Base-by-base conservation (phyloP, 2,888 invertebrate genomes). In the Gastrophysa polygoni region DNA sequence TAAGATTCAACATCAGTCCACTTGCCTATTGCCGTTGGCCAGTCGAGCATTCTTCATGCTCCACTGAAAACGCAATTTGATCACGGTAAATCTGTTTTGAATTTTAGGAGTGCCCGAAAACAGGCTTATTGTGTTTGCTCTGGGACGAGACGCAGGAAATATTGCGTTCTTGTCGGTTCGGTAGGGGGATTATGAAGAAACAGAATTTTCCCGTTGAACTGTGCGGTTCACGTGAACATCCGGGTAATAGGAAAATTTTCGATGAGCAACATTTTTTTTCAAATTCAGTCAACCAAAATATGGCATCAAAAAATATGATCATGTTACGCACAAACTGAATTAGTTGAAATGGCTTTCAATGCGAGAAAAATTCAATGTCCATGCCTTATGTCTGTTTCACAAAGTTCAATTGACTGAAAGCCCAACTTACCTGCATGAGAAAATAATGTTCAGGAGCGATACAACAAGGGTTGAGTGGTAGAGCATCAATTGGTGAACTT, bases 221-320 rank as follows among this genome's bases (percentile, higher is more conserved):
- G 29, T 10, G 1, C 29, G 29, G 29, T 8, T 7, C 1, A 32
- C 10, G n/a, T n/a, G n/a, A n/a, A 10, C 8, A 8, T 10, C 29
- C 29, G 10, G 5, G 29, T 32, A 32, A 7, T 8, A 2, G 29
- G 10, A 8, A 32, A 32, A 32, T 32, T 32, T 10, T 32, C 6
- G 29, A 6, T 32, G 29, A 32, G 10, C 29, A 24, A 24, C 3
- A 24, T 24, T 24, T 24, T 24, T 24, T n/a, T n/a, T n/a, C n/a
- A n/a, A n/a, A n/a, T n/a, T n/a, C n/a, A n/a, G n/a, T n/a, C n/a
- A n/a, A n/a, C n/a, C n/a, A n/a, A n/a, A n/a, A n/a, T n/a, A n/a
- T n/a, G n/a, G n/a, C n/a, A n/a, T n/a, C 34, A 28, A 46, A 59
- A 59, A 59, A 49, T 57, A 49, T 50, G 57, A 50, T 49, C 57